Evolutionary conservation across 37 sponge, comb jelly and placozoan species (phyloP).

Genomic region (Dysidea cf. avara): DNA sequence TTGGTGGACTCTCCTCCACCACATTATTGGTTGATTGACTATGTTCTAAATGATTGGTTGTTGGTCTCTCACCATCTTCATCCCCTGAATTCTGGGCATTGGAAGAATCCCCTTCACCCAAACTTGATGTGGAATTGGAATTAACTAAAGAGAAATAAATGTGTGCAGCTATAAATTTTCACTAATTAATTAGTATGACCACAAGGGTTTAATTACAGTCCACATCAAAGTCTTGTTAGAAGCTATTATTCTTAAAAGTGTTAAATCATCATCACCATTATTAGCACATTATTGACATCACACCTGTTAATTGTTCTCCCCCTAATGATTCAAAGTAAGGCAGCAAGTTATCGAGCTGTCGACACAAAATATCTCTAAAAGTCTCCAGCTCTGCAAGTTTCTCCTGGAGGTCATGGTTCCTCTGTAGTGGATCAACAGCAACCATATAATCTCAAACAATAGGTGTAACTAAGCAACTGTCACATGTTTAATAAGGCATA

Average conservation of each 20-base stretch:
- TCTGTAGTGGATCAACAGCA: conserved; percentile 24
- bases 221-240: background rate
- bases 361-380: conserved; percentile 71
- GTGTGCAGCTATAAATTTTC: background rate
- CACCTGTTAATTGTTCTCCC: conserved; percentile 14
- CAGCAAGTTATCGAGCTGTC: conserved; percentile 75
- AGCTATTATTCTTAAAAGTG: conserved; percentile 14
- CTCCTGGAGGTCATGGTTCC: conserved; percentile 53
- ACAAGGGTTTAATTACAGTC: background rate
- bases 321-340: conserved; percentile 54
- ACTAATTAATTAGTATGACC: conserved; percentile 14
- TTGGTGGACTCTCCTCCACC: background rate
- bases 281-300: too few species aligned
- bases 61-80: background rate
- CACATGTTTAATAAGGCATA: background rate
- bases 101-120: background rate
- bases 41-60: conserved; percentile 8
- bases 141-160: background rate
- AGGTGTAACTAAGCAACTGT: background rate
- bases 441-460: too few species aligned
- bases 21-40: conserved; percentile 1
- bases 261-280: background rate
- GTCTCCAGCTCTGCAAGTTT: conserved; percentile 78
- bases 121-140: background rate
- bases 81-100: background rate